Evolutionary conservation across 2,113 vertebrate species (phyloP), one percentile per base, ranked within the genome.

Genomic region (Zootoca vivipara): DNA sequence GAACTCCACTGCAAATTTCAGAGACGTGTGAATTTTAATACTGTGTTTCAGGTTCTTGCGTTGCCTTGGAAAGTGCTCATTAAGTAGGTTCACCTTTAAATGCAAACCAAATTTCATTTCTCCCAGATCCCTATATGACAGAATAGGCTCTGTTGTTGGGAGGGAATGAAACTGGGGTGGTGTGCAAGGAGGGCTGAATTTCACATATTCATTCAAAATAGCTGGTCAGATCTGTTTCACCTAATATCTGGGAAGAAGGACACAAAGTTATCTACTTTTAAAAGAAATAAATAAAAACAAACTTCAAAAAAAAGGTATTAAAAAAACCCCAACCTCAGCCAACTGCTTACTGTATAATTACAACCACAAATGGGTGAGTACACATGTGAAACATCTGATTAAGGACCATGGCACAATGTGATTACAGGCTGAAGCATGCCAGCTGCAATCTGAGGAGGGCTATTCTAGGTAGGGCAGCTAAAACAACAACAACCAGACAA

Each of bases 361-460:
- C 18, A 65, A 90, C 85, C 58, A 93, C 65, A 92, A 87, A 65
- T 85, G 83, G 42, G 83, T 78, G 65, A 90, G 87, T 81, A 24
- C 46, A 86, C 80, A 33, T 80, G 92, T 89, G 81, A 94, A 85
- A 1, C 77, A 15, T 56, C 85, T 62, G 85, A 93, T 58, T 93
- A 91, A 81, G 86, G 65, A 67, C 5, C 52, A 22, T 62, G 65
- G 92, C 90, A 85, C 84, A 89, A 64, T 18, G 30, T 83, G 75
- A 95, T 91, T 93, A 91, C 65, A 92, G 75, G 82, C 30, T 89
- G 92, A 85, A 9, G 87, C 3, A 72, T 88, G 89, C 92, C 69
- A 84, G 70, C 89, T 65, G 20, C 38, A 69, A 35, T 94, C 78
- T 65, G 77, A 78, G 85, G 81, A 89, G 7, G 89, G 33, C 15